Evolutionary conservation across 2,113 vertebrate species (phyloP), one percentile per base, ranked within the genome.

Genomic region (Eretmochelys imbricata): DNA sequence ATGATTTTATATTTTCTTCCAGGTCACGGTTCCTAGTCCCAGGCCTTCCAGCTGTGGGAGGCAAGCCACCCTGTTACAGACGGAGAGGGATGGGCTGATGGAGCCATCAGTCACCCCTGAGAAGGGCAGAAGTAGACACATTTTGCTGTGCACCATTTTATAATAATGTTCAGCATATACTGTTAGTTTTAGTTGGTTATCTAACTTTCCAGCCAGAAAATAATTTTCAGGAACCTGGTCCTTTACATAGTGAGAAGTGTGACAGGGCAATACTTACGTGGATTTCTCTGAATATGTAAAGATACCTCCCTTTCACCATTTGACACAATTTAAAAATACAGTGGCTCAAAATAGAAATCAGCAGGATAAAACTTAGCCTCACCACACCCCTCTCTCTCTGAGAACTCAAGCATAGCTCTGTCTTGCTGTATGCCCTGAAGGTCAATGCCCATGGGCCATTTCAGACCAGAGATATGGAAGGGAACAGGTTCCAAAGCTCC

Each of bases 111-210:
- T 35, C n/a, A 72, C n/a, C 65, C 65, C 80, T 42, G 54, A 19
- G 72, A 1, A n/a, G 10, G 0, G 22, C 10, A 10, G 29, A 31
- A 0, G 1, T 3, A 22, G 79, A 5, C 9, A 35, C 3, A 5
- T 24, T 79, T 62, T 51, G 46, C n/a, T 53, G 24, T 8, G 20
- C 7, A 24, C 20, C 19, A 22, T 54, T 54, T 35, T 54, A 50
- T 27, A 78, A 25, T 6, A 78, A 25, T 6, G 7, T 24, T 54
- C 80, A 11, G 3, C 0, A 49, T 27, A 4, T 1, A 0, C 46
- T 69, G 14, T 5, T 59, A 59, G 25, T 27, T 50, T 4, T 46
- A 8, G 24, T 65, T 13, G 35, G 38, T 42, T 80, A 31, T 80
- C 48, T 51, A 46, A 51, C 29, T 51, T 80, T 35, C 31, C 22